Conservation (phyloP, 92 coral and sea anemone species). For the Siderastrea radians region DNA sequence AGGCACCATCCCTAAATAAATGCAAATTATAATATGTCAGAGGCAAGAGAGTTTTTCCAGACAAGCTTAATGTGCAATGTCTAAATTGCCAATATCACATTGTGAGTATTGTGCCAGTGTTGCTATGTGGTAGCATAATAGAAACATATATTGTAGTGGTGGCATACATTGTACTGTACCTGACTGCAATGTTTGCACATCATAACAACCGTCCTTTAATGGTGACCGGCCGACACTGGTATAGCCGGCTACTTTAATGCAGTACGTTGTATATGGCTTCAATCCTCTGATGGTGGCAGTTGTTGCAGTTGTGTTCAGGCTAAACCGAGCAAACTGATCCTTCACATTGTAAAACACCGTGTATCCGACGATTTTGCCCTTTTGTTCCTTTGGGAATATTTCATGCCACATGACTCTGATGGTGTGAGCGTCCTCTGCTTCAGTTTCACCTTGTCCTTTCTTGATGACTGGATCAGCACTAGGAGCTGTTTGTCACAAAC, state of each 20-base stretch:
- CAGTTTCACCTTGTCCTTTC: not conserved
- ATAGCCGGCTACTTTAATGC: conserved; percentile 66
- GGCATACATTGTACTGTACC: conserved; percentile 22
- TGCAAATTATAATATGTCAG: no score
- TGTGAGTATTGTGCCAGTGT: no score
- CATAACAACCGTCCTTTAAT: not conserved
- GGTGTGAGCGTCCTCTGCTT: conserved; percentile 71
- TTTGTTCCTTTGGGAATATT: conserved; percentile 33
- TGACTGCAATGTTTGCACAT: conserved; percentile 39
- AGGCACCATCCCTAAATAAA: no score
- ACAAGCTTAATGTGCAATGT: no score
- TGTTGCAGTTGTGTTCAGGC: conserved; percentile 27
- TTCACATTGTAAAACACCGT: conserved; percentile 44
- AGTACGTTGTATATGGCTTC: conserved; percentile 60
- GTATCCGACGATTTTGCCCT: conserved; percentile 68
- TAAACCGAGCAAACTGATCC: not conserved
- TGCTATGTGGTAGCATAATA: no score
- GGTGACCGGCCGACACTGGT: conserved; percentile 60
- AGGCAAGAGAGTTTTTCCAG: no score
- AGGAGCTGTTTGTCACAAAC: conserved; percentile 38
- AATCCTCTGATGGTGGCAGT: conserved; percentile 41
- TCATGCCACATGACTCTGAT: conserved; percentile 67
- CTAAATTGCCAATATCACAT: no score
- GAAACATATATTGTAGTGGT: no score
- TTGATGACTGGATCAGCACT: conserved; percentile 55